Evolutionary conservation across 2,113 vertebrate species (phyloP).

Genomic region (Marmota monax): DNA sequence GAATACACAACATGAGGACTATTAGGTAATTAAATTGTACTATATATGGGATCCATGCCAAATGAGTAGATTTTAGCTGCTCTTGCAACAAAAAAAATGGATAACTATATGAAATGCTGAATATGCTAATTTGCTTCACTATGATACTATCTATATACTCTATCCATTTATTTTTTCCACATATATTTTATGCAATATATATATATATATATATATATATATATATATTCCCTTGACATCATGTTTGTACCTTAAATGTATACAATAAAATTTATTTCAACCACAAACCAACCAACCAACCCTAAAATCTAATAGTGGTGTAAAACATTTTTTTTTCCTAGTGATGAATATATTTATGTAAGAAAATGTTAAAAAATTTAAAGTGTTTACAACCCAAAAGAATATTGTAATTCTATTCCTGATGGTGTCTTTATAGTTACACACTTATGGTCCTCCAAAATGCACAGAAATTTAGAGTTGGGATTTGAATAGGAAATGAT

Average conservation of each 20-base stretch:
- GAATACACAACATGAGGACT: background rate
- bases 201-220: background rate
- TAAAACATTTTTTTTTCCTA: background rate
- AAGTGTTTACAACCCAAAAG: background rate
- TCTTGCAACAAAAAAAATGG: no score
- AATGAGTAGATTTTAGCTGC: background rate
- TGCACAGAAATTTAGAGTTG: background rate
- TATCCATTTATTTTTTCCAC: background rate
- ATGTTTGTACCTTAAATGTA: background rate
- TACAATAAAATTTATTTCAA: background rate
- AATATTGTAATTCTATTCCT: background rate
- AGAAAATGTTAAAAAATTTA: conserved; percentile 18
- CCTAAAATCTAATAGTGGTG: background rate
- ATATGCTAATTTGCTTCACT: background rate
- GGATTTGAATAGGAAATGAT: background rate
- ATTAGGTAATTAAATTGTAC: background rate
- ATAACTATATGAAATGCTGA: background rate
- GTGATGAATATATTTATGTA: background rate
- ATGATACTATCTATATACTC: background rate
- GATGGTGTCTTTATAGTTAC: background rate
- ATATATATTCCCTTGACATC: background rate
- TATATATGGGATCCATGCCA: background rate
- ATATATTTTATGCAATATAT: background rate
- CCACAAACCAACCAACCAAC: background rate
- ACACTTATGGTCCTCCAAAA: background rate